Conservation (phyloP, 37 sponge, comb jelly and placozoan genomes). For the Halisarca cf. caerulea region DNA sequence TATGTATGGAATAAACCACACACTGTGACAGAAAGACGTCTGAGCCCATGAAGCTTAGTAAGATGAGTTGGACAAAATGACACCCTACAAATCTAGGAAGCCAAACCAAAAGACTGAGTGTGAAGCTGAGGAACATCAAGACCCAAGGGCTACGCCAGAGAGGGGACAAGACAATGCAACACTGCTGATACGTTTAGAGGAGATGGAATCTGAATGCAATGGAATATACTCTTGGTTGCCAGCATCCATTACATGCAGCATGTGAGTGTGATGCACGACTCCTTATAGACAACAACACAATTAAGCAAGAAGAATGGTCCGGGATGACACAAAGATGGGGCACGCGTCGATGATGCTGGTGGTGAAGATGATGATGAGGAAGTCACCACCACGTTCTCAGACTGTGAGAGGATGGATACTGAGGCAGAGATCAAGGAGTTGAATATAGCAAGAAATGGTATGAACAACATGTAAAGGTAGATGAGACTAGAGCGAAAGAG, state of each 20-base stretch:
- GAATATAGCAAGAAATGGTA: slow-evolving; percentile 1
- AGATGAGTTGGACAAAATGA: too few species aligned
- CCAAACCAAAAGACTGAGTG: neutral
- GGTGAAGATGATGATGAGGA: neutral
- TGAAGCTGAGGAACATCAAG: slow-evolving; percentile 1
- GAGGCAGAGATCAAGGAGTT: neutral
- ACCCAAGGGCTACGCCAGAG: slow-evolving; percentile 5
- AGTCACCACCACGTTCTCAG: neutral
- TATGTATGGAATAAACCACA: too few species aligned
- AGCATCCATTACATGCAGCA: slow-evolving; percentile 1
- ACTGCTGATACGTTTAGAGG: neutral
- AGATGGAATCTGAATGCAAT: neutral
- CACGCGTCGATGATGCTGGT: neutral
- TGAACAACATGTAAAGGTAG: slow-evolving; percentile 8
- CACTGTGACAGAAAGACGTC: too few species aligned
- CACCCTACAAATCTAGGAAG: neutral
- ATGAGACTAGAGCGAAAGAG: neutral
- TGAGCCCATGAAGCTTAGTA: too few species aligned
- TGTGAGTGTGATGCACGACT: neutral
- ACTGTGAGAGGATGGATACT: slow-evolving; percentile 26
- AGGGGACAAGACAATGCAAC: slow-evolving; percentile 1
- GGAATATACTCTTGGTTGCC: slow-evolving; percentile 17
- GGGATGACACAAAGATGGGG: neutral
- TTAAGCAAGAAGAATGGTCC: slow-evolving; percentile 13
- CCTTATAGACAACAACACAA: neutral